phyloP scores from a whole-genome alignment of 2,113 vertebrate species.

The Notarius lentiginosus region DNA sequence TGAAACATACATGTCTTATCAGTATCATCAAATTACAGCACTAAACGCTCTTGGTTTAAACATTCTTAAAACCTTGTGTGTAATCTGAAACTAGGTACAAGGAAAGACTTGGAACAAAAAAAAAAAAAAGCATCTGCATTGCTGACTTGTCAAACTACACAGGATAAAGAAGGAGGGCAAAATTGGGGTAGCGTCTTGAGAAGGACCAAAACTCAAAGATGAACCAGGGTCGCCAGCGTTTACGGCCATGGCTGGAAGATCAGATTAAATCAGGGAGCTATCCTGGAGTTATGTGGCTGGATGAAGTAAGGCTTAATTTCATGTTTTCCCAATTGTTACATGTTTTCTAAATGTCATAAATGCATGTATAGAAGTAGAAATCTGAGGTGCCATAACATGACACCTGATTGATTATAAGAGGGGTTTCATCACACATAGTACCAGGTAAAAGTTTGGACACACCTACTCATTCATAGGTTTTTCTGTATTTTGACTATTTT shows the following conservation, averaged over 20 bases:
- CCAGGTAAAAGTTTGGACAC: too few relatives aligned
- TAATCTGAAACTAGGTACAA: conserved; percentile 5
- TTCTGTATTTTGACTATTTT: too few relatives aligned
- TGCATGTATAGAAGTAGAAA: neutral
- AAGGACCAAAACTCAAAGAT: conserved; percentile 54
- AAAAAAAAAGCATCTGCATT: neutral
- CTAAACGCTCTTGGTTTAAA: conserved; percentile 3
- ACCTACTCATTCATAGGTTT: too few relatives aligned
- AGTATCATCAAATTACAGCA: conserved; percentile 7
- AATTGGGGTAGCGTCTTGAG: neutral
- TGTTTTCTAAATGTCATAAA: neutral
- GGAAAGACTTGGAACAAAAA: neutral
- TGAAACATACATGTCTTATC: conserved; percentile 13
- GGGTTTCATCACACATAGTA: neutral
- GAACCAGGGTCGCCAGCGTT: conserved; percentile 71
- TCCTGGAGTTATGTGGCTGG: conserved; percentile 76
- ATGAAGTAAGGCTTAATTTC: conserved; percentile 64
- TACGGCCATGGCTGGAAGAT: conserved; percentile 77
- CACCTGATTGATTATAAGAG: neutral
- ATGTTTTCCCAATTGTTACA: neutral
- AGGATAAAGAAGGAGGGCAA: conserved; percentile 8
- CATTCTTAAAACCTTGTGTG: neutral
- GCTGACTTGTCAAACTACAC: conserved; percentile 16
- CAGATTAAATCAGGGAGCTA: conserved; percentile 76
- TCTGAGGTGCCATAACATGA: neutral